Evolutionary conservation across 2,888 invertebrate genomes (phyloP).

Genomic region (Sabatieria punctata): DNA sequence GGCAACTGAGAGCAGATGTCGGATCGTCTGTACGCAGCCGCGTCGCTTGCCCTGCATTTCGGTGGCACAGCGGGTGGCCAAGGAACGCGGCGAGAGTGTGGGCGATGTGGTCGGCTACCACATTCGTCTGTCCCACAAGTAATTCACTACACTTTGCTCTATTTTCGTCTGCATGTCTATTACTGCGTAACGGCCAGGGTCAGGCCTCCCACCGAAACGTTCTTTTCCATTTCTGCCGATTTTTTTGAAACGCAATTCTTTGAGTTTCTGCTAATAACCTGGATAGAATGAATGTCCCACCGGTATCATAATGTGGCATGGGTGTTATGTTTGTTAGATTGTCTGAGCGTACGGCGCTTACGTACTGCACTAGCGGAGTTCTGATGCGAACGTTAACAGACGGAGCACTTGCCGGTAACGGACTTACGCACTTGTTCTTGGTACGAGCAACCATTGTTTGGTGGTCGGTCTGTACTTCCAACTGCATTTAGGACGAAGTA

Average conservation of each 20-base stretch:
- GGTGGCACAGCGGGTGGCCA: constrained; percentile 69
- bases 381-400: constrained; percentile 69
- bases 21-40: constrained; percentile 84
- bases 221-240: no score
- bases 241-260: no score
- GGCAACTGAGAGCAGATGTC: constrained; percentile 46
- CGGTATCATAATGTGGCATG: no score
- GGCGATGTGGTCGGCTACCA: constrained; percentile 71
- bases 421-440: constrained; percentile 54
- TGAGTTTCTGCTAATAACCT: no score
- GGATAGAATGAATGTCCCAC: no score
- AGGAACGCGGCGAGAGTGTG: constrained; percentile 61
- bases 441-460: no score
- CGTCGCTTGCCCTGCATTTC: constrained; percentile 68
- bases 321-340: no score
- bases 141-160: constrained; percentile 4
- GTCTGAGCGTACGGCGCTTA: constrained; percentile 58
- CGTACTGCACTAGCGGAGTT: constrained; percentile 81
- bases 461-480: no score
- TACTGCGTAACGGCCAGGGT: no score
- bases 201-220: no score
- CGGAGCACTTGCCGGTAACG: constrained; percentile 48
- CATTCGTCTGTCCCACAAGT: constrained; percentile 67
- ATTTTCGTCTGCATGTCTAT: no score
- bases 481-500: constrained; percentile 88